Evolutionary conservation across 2,113 vertebrate species (phyloP).

Genomic region (Halcyon senegalensis): DNA sequence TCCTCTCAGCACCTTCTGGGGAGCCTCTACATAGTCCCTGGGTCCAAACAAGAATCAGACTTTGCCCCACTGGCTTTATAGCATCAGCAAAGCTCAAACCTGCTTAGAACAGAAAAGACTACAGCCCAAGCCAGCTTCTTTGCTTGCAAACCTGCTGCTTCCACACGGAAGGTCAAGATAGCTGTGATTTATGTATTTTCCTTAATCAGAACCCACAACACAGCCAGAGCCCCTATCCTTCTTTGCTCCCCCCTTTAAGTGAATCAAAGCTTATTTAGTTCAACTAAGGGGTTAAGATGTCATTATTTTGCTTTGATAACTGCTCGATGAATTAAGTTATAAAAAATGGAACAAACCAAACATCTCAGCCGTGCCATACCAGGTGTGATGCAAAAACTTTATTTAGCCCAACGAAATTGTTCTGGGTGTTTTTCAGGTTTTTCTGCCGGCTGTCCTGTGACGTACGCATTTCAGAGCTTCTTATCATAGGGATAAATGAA

Average conservation of each 20-base stretch:
- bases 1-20: background rate
- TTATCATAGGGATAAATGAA: background rate
- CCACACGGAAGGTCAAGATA: background rate
- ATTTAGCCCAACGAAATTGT: background rate
- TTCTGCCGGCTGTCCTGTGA: background rate
- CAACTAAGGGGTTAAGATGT: background rate
- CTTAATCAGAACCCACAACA: background rate
- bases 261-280: background rate
- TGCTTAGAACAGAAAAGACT: background rate
- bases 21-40: background rate
- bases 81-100: background rate
- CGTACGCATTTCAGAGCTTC: rapidly evolving
- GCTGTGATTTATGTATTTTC: background rate
- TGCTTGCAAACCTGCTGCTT: background rate
- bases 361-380: background rate
- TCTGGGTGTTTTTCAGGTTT: background rate
- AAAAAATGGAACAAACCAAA: background rate
- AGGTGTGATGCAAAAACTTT: background rate
- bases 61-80: background rate
- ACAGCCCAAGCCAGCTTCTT: rapidly evolving
- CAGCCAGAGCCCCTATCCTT: background rate
- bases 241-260: background rate
- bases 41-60: background rate
- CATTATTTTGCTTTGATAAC: background rate
- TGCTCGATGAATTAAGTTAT: background rate